Percentiles rank a stretch among this genome's conserved stretches.
These are phyloP conservation scores for Pterophyllum scalare DNA, from an alignment of 2,113 vertebrate genomes.

Conservation along the genomic window DNA sequence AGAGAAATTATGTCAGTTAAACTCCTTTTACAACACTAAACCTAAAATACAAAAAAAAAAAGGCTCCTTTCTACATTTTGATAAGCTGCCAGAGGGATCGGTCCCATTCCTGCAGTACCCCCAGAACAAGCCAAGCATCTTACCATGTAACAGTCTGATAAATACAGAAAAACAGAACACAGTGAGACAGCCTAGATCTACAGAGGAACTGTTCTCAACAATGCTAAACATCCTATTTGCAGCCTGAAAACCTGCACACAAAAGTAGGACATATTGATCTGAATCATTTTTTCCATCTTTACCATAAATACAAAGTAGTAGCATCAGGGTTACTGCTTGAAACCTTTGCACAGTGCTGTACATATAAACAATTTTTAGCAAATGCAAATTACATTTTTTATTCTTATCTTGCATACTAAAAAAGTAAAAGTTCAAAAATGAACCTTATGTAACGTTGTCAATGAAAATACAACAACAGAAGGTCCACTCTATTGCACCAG, in stretches of 20 bases:
- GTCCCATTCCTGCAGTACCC: too few species aligned
- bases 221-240: background rate
- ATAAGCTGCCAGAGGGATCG: background rate
- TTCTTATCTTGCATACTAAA: too few species aligned
- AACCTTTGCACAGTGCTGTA: background rate
- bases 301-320: background rate
- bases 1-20: background rate
- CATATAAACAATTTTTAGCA: too few species aligned
- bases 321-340: background rate
- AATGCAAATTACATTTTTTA: too few species aligned
- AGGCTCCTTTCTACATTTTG: background rate
- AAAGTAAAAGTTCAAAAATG: too few species aligned
- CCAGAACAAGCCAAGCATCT: too few species aligned
- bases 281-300: background rate
- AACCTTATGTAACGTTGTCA: too few species aligned
- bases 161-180: background rate
- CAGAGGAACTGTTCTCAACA: background rate
- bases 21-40: background rate
- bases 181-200: accelerated
- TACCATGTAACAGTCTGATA: too few species aligned
- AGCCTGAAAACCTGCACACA: background rate
- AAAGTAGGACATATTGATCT: too few species aligned
- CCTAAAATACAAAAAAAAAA: too few species aligned
- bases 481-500: background rate
- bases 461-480: background rate